These are phyloP conservation scores for Myopa testacea DNA, from an alignment of 2,888 invertebrate genomes.

Conservation along the genomic window DNA sequence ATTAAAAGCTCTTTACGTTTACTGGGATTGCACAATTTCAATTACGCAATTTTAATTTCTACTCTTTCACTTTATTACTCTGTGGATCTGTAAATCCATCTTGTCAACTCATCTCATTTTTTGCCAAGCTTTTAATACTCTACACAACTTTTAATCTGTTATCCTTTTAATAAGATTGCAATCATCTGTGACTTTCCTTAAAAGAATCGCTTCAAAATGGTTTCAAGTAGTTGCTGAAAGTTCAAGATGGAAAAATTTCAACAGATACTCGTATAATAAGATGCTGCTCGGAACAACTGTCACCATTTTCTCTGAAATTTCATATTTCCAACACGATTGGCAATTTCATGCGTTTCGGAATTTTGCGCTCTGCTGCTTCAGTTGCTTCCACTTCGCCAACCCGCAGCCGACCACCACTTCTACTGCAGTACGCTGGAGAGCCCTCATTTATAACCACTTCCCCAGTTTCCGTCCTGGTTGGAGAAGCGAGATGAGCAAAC, in stretches of 20 bases:
- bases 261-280: background rate
- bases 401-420: background rate
- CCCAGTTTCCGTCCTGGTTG: background rate
- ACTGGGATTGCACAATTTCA: no score
- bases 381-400: background rate
- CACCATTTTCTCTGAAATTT: slow-evolving; percentile 8
- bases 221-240: background rate
- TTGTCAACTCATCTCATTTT: no score
- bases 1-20: no score
- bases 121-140: no score
- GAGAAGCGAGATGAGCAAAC: background rate
- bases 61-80: no score
- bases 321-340: slow-evolving; percentile 44
- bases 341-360: slow-evolving; percentile 45
- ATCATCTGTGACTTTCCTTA: no score
- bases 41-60: no score
- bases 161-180: background rate
- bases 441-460: slow-evolving; percentile 28
- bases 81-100: no score
- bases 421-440: slow-evolving; percentile 14
- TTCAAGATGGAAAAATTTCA: background rate
- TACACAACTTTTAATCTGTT: no score
- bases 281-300: background rate
- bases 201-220: background rate
- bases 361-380: slow-evolving; percentile 42